Evolutionary conservation across 2,888 invertebrate species (phyloP).

Genomic region (Drosophila kuntzei): DNA sequence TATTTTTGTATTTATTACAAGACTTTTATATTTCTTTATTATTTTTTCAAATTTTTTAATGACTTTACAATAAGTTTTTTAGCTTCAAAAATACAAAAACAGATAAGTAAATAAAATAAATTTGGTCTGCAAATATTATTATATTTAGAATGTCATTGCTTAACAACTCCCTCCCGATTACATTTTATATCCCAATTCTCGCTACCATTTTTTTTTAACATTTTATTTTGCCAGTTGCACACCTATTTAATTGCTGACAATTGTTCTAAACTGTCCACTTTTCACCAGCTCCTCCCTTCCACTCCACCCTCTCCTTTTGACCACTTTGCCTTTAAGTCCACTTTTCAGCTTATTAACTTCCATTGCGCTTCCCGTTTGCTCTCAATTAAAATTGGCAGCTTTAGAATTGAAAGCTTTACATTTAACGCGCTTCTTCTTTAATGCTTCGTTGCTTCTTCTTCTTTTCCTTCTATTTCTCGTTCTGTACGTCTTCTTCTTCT

Average conservation of each 20-base stretch:
- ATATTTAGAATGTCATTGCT: not conserved
- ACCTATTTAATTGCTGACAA: constrained; percentile 64
- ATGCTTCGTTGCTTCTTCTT: constrained; percentile 32
- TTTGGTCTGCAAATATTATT: too few species aligned
- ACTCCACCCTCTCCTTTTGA: not conserved
- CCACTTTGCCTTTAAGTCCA: constrained; percentile 37
- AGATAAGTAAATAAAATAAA: not conserved
- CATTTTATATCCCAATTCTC: not conserved
- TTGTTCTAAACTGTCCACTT: constrained; percentile 50
- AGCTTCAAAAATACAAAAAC: too few species aligned
- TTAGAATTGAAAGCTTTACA: constrained; percentile 65
- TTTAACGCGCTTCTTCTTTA: constrained; percentile 46
- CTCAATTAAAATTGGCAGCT: constrained; percentile 75
- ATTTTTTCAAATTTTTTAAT: too few species aligned
- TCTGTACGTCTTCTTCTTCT: constrained; percentile 18
- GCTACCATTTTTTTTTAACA: not conserved
- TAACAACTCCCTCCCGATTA: not conserved
- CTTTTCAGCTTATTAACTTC: constrained; percentile 70
- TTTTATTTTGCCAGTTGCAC: constrained; percentile 18
- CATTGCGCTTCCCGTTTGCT: constrained; percentile 52
- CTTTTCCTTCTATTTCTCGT: constrained; percentile 19
- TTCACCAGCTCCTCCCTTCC: not conserved
- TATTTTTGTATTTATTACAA: too few species aligned
- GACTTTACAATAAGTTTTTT: too few species aligned
- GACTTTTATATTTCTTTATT: too few species aligned